phyloP scores from a whole-genome alignment of 2,888 invertebrate species.

The Monochamus alternatus region DNA sequence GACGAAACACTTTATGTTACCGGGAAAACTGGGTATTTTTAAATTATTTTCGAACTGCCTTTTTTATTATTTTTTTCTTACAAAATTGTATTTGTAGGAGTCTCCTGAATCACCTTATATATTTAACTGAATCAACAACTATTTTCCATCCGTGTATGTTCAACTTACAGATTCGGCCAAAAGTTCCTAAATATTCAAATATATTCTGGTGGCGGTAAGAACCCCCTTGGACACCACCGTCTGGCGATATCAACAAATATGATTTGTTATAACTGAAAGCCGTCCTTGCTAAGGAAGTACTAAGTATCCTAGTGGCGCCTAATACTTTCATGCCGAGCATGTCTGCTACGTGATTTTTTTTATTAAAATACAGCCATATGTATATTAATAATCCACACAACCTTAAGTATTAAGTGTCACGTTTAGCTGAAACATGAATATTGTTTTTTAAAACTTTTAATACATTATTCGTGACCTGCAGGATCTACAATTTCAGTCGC shows the following conservation, averaged over 20 bases:
- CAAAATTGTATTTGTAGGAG: too few species aligned
- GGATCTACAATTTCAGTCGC: background rate
- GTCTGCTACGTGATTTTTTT: constrained; percentile 31
- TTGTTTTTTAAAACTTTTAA: constrained; percentile 32
- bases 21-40: too few species aligned
- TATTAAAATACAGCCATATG: constrained; percentile 25
- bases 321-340: constrained; percentile 24
- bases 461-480: constrained; percentile 24
- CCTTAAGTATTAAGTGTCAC: constrained; percentile 28
- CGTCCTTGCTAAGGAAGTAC: background rate
- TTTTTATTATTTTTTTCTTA: too few species aligned
- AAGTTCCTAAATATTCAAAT: too few species aligned
- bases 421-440: constrained; percentile 22
- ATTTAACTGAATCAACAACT: too few species aligned
- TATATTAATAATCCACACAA: constrained; percentile 31
- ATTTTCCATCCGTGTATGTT: too few species aligned
- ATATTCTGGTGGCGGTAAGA: too few species aligned
- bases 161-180: too few species aligned
- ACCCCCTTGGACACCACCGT: too few species aligned
- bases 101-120: too few species aligned
- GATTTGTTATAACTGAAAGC: background rate
- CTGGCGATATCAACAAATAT: background rate
- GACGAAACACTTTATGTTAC: too few species aligned
- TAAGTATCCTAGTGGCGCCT: constrained; percentile 22
- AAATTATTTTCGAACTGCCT: too few species aligned